Conservation (phyloP, 2,113 vertebrate genomes). For the Proteles cristata region DNA sequence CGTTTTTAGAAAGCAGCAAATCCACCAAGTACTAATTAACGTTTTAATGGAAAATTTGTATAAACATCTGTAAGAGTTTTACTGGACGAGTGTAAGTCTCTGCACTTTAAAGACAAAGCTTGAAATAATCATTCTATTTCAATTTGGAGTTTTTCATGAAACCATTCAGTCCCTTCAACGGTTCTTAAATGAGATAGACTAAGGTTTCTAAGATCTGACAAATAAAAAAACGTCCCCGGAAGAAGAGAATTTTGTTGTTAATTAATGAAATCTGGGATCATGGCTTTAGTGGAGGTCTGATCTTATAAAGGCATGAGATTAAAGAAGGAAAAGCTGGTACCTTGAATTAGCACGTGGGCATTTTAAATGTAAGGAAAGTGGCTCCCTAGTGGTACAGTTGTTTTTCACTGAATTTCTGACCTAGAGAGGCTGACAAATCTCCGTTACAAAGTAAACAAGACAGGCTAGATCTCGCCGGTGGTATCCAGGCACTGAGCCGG, state of each 20-base stretch:
- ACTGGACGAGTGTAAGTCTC: background rate
- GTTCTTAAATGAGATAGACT: background rate
- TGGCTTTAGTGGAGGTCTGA: too few relatives aligned
- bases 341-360: background rate
- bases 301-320: background rate
- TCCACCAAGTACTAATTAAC: background rate
- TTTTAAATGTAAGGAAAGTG: background rate
- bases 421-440: background rate
- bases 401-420: background rate
- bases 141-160: background rate
- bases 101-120: background rate
- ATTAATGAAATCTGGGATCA: background rate
- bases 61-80: background rate
- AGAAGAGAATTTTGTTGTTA: background rate
- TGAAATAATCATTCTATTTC: background rate
- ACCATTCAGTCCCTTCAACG: background rate
- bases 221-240: background rate
- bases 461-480: background rate
- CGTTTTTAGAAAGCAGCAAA: slow-evolving; percentile 27
- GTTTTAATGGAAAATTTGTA: background rate
- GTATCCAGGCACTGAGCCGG: background rate
- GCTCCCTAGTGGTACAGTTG: background rate
- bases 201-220: background rate
- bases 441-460: background rate
- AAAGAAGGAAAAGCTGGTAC: background rate